Evolutionary conservation across 92 coral and sea anemone genomes (phyloP), one percentile per base, ranked within the genome.

Genomic region (Phenganax subtilis): DNA sequence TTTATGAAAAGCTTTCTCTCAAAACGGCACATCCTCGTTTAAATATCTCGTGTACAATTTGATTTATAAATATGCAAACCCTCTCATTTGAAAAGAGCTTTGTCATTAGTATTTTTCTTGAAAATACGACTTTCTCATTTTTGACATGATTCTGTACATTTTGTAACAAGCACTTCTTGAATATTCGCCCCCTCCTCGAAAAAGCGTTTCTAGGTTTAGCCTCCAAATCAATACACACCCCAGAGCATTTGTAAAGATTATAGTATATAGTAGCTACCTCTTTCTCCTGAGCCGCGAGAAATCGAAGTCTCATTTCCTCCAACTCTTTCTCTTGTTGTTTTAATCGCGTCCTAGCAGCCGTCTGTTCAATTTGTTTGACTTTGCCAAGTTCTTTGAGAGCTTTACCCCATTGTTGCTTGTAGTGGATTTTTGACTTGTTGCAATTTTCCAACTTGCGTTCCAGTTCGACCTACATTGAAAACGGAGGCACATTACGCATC

Each of bases 321-420:
- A 94, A 81, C 79, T 94, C 96, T 52, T 87, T 92, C 65, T 94
- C 98, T 71, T 94, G 98, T 84, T 90, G 91, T 86, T 94, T 94
- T 64, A 94, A 87, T 82, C 97, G 88, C 67, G 91, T 96, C 70
- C 87, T 83, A 31, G 98, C 98, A 20, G 91, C 85, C 55, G 92
- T 85, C 90, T 94, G 98, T 76, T 94, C 97, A 76, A 89, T 93
- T 61, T 94, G 98, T 82, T 94, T 94, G 54, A 94, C 84, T 81
- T 93, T 92, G 10, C 97, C 98, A 86, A 94, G 90, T 75, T 94
- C 98, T 80, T 94, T 86, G 12, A 94, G 88, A 10, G 98, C 98
- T 72, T 93, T 88, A 55, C 98, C 96, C 98, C 98, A 94, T 44
- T 94, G 97, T 69, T 92, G 98, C 54, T 94, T 94, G 77, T 94